Conservation (phyloP, 53 echinoderm and acorn worm genomes). For the Apostichopus leukothele region DNA sequence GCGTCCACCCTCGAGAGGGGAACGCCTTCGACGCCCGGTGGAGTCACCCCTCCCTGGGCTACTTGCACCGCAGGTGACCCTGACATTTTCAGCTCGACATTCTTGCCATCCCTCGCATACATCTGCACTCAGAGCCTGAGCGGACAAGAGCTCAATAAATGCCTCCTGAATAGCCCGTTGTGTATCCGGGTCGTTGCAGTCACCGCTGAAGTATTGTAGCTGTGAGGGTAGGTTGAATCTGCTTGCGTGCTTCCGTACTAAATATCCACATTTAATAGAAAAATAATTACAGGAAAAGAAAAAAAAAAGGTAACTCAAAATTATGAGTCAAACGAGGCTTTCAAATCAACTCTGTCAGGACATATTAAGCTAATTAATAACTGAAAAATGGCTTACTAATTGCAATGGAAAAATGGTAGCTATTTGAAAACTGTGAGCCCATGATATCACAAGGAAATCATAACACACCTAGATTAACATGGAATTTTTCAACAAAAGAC, state of each 20-base stretch:
- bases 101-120: slow-evolving; percentile 55
- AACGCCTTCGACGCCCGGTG: not conserved
- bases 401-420: no score
- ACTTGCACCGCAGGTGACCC: slow-evolving; percentile 61
- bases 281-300: no score
- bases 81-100: slow-evolving; percentile 66
- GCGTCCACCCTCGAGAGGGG: not conserved
- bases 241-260: slow-evolving; percentile 41
- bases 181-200: slow-evolving; percentile 54
- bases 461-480: not conserved
- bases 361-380: no score
- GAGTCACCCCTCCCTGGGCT: not conserved
- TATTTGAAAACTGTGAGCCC: no score
- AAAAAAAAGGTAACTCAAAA: no score
- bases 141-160: slow-evolving; percentile 46
- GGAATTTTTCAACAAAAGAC: not conserved
- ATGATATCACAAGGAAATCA: no score
- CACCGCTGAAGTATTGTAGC: slow-evolving; percentile 73
- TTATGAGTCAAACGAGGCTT: no score
- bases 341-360: no score
- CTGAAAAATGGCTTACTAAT: no score
- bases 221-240: slow-evolving; percentile 50
- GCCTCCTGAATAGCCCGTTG: slow-evolving; percentile 53
- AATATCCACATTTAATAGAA: not conserved
- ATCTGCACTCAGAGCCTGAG: not conserved